A percentile compares a stretch with the other conserved stretches of the same genome.
Evolutionary conservation across 2,797 vertebrate species (phyloP).

Genomic region (Periparus ater): DNA sequence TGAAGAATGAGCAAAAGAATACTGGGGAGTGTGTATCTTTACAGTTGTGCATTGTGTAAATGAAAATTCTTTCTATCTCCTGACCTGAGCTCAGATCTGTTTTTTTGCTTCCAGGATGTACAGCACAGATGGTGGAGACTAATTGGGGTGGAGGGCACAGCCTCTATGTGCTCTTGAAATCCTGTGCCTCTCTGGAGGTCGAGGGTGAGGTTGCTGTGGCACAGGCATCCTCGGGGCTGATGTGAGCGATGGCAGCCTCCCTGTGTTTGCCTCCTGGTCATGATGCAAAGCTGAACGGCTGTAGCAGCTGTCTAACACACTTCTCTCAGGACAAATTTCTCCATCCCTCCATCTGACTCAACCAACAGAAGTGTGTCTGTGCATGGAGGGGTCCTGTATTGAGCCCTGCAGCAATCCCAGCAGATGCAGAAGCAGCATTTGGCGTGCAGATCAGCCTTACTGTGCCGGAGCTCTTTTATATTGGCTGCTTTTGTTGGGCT

Average conservation of each 20-base stretch:
- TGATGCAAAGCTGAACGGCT: not conserved
- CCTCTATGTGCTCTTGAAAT: not conserved
- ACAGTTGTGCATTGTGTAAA: not conserved
- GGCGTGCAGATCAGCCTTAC: not conserved
- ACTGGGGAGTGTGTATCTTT: not conserved
- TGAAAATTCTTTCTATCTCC: not conserved
- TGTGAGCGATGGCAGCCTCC: not conserved
- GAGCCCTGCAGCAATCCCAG: not conserved
- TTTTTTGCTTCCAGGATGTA: not conserved
- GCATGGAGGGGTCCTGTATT: not conserved
- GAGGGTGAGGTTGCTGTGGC: not conserved
- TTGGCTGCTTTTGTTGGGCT: not conserved
- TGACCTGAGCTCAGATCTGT: not conserved
- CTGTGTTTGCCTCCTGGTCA: not conserved
- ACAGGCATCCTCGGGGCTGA: not conserved
- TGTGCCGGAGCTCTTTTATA: not conserved
- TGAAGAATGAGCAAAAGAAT: not conserved
- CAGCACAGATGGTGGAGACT: slow-evolving; percentile 12
- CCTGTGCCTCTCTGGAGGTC: not conserved
- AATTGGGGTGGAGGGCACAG: slow-evolving; percentile 21
- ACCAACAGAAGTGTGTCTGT: not conserved
- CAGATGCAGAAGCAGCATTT: not conserved
- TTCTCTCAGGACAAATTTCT: not conserved
- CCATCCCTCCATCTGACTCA: not conserved
- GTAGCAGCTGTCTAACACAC: not conserved